Conservation (phyloP, 2,888 invertebrate species). For the Malthinus seriepunctatus region DNA sequence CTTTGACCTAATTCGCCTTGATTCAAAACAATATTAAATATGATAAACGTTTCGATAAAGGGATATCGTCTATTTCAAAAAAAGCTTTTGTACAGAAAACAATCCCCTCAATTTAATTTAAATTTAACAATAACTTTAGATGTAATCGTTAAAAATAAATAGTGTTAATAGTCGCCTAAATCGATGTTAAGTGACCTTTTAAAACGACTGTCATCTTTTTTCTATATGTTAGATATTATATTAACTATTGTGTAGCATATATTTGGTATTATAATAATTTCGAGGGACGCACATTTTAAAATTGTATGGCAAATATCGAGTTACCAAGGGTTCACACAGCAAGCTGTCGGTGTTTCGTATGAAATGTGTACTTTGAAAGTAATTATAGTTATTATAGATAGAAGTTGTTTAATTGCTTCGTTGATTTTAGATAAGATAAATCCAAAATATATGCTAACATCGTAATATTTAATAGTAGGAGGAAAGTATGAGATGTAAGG, state of each 20-base stretch:
- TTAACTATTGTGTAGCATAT: slow-evolving; percentile 11
- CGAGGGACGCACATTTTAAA: slow-evolving; percentile 14
- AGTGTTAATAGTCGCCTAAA: slow-evolving; percentile 14
- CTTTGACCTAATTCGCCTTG: no score
- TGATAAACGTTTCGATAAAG: no score
- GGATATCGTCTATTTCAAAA: no score
- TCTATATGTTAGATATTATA: not conserved
- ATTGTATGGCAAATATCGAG: slow-evolving; percentile 18
- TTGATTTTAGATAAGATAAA: slow-evolving; percentile 26
- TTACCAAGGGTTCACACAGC: slow-evolving; percentile 17
- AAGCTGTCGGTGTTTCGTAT: slow-evolving; percentile 7
- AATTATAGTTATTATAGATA: slow-evolving; percentile 24
- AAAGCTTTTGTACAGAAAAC: no score
- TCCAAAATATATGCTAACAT: slow-evolving; percentile 14
- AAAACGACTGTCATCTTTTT: slow-evolving; percentile 2
- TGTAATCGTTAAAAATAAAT: slow-evolving; percentile 11
- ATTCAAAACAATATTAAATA: no score
- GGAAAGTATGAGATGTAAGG: not conserved
- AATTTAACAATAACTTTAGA: slow-evolving; percentile 5
- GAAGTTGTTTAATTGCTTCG: slow-evolving; percentile 22
- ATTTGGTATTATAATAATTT: slow-evolving; percentile 11
- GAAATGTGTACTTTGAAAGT: slow-evolving; percentile 20
- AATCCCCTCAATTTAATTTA: not conserved
- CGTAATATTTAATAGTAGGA: not conserved
- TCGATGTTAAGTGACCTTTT: slow-evolving; percentile 18